Evolutionary conservation across 2,888 invertebrate species (phyloP).

Genomic region (Nemotelus nigrinus): DNA sequence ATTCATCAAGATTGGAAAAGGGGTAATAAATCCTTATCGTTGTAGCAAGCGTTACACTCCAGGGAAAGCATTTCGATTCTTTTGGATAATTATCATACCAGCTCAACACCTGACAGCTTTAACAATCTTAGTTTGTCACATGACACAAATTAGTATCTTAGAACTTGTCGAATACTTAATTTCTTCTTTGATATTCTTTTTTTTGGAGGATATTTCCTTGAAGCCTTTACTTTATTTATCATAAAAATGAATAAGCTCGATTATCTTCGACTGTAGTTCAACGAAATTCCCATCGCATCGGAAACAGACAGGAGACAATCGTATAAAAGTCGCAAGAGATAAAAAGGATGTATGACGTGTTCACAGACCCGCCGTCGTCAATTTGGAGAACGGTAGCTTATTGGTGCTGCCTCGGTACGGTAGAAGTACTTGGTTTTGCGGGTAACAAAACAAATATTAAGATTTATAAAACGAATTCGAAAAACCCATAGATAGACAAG

Average conservation of each 20-base stretch:
- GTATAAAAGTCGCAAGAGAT: slow-evolving; percentile 45
- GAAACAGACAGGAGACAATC: slow-evolving; percentile 49
- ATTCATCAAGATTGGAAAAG: slow-evolving; percentile 7
- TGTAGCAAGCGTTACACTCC: too few relatives aligned
- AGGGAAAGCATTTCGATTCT: too few relatives aligned
- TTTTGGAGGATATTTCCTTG: too few relatives aligned
- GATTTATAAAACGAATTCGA: slow-evolving; percentile 37
- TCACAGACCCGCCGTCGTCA: slow-evolving; percentile 12
- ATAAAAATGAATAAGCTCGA: not conserved
- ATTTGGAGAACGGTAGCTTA: too few relatives aligned
- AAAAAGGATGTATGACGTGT: slow-evolving; percentile 46
- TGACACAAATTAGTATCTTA: too few relatives aligned
- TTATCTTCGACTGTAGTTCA: not conserved
- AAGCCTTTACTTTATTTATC: too few relatives aligned
- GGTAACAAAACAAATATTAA: slow-evolving; percentile 44
- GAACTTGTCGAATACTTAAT: too few relatives aligned
- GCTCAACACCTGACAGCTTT: too few relatives aligned
- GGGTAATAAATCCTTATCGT: not conserved
- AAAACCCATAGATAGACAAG: not conserved
- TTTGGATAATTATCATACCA: too few relatives aligned
- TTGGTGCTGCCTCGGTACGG: too few relatives aligned
- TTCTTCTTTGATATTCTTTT: too few relatives aligned
- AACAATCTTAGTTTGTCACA: too few relatives aligned
- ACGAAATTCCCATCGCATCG: not conserved
- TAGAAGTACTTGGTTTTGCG: slow-evolving; percentile 26